These are phyloP conservation scores for Vespertilio murinus DNA, from an alignment of 2,797 vertebrate species.

Conservation along the genomic window DNA sequence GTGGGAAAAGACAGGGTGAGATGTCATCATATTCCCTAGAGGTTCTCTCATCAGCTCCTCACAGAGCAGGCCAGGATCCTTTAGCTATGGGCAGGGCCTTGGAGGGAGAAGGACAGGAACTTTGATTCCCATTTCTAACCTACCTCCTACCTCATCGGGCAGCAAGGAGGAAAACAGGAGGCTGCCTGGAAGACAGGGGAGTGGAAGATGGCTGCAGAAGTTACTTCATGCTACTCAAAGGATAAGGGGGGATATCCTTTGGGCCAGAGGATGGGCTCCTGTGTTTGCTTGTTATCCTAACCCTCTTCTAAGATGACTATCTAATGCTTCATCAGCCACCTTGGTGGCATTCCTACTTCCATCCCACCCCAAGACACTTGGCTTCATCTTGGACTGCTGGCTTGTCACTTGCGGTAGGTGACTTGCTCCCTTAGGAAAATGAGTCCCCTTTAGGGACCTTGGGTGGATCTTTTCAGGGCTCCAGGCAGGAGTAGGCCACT, in stretches of 20 bases:
- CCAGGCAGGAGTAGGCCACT: not conserved
- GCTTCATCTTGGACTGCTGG: not conserved
- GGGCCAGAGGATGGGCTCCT: not conserved
- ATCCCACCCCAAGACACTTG: not conserved
- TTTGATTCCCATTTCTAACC: not conserved
- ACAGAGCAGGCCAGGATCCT: not conserved
- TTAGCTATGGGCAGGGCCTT: not conserved
- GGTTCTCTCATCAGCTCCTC: not conserved
- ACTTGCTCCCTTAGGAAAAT: not conserved
- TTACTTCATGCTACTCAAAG: not conserved
- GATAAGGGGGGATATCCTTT: not conserved
- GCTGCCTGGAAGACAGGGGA: not conserved
- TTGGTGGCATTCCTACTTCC: not conserved
- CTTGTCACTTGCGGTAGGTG: not conserved
- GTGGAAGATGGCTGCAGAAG: not conserved
- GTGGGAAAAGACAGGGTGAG: constrained; percentile 29
- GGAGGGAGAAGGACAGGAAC: not conserved
- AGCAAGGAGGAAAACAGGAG: not conserved
- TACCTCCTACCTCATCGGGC: not conserved
- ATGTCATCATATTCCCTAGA: constrained; percentile 37
- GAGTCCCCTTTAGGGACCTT: not conserved
- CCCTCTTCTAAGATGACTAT: not conserved
- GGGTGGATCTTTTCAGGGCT: not conserved
- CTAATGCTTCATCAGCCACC: not conserved
- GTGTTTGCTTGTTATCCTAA: not conserved